Percentiles rank a stretch among this genome's conserved stretches.
Evolutionary conservation across 2,113 vertebrate species (phyloP).

Genomic region (Bos taurus): ARS-UCD2.0 NC_037349.1:38569001-38569500

Average conservation of each 20-base stretch:
- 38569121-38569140: not conserved
- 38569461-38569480: not conserved
- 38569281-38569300: not conserved
- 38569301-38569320: slow-evolving; percentile 1
- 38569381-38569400: not conserved
- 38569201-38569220: not conserved
- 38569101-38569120: not conserved
- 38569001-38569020: too few species aligned
- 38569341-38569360: not conserved
- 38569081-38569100: not conserved
- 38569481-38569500: not conserved
- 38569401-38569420: not conserved
- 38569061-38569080: not conserved
- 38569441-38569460: not conserved
- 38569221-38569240: not conserved
- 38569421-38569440: not conserved
- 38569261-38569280: not conserved
- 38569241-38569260: not conserved
- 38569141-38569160: not conserved
- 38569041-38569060: not conserved
- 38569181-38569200: not conserved
- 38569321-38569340: not conserved
- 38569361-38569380: not conserved
- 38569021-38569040: not conserved
- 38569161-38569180: not conserved